Conservation (phyloP, 2,888 invertebrate genomes). For the Chalcosyrphus nemorum region DNA sequence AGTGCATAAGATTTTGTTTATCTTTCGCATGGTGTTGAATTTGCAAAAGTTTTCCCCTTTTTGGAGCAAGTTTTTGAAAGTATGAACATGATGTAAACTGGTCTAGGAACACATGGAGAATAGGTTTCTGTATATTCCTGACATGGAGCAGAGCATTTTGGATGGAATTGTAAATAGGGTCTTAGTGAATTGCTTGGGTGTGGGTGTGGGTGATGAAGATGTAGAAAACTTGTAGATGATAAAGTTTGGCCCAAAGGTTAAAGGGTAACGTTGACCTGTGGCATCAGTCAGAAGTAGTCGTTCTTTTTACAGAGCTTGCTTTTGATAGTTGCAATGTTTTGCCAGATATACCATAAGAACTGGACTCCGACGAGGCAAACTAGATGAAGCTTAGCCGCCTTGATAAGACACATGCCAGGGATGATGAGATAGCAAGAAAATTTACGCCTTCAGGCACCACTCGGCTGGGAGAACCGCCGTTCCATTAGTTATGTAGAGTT, state of each 20-base stretch:
- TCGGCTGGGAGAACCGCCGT: too few relatives aligned
- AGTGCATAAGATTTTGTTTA: conserved; percentile 61
- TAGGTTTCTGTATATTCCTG: neutral
- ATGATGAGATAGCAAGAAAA: too few relatives aligned
- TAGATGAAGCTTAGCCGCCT: too few relatives aligned
- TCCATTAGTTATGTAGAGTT: too few relatives aligned
- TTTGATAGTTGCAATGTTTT: too few relatives aligned
- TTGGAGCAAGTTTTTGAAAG: conserved; percentile 1
- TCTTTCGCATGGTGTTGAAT: conserved; percentile 49
- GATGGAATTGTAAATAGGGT: conserved; percentile 3
- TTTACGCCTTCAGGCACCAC: too few relatives aligned
- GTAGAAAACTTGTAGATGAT: neutral
- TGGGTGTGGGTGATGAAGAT: neutral
- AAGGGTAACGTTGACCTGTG: neutral
- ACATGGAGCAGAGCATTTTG: conserved; percentile 3
- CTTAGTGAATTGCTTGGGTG: neutral
- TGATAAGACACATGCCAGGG: too few relatives aligned
- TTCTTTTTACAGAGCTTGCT: too few relatives aligned
- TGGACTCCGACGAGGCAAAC: too few relatives aligned
- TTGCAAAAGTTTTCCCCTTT: conserved; percentile 16
- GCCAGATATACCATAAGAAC: too few relatives aligned
- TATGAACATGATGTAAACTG: conserved; percentile 43
- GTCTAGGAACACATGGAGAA: conserved; percentile 34
- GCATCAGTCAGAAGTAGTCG: too few relatives aligned
- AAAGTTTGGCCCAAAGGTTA: neutral